Conservation (phyloP, 1,140 invertebrate species). For the Atta texana region DNA sequence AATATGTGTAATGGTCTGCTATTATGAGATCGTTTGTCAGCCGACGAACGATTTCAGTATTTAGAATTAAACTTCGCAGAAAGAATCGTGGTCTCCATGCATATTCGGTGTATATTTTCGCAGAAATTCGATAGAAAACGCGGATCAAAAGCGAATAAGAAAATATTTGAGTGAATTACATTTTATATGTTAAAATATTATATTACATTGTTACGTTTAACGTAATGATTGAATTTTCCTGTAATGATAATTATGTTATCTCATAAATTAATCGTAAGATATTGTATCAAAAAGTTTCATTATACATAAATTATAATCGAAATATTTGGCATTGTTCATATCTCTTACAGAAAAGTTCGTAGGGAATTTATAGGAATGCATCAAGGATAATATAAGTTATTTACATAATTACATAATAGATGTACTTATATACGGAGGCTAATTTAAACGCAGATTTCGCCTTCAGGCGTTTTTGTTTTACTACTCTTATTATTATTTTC, state of each 20-base stretch:
- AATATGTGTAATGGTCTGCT: conserved; percentile 51
- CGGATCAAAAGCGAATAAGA: not conserved
- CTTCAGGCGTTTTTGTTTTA: not conserved
- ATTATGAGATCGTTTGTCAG: conserved; percentile 59
- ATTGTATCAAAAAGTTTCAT: not conserved
- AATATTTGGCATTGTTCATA: conserved; percentile 12
- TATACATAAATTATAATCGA: conserved; percentile 11
- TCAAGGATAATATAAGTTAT: conserved; percentile 5
- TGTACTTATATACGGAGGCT: not conserved
- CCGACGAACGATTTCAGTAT: conserved; percentile 24
- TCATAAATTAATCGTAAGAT: conserved; percentile 23
- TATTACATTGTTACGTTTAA: conserved; percentile 13
- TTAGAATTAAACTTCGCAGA: conserved; percentile 40
- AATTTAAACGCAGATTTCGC: conserved; percentile 37
- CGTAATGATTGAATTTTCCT: conserved; percentile 8
- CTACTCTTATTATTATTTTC: not conserved
- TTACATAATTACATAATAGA: conserved; percentile 26
- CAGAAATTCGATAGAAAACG: not conserved
- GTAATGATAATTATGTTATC: conserved; percentile 28
- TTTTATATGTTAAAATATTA: not conserved
- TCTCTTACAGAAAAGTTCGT: not conserved
- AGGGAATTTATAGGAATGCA: not conserved
- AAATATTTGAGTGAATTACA: conserved; percentile 1
- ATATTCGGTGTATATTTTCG: not conserved
- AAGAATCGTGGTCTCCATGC: conserved; percentile 17